A percentile compares a stretch with the other conserved stretches of the same genome.
Conservation (phyloP, 2,113 vertebrate genomes). For the Scortum barcoo region DNA sequence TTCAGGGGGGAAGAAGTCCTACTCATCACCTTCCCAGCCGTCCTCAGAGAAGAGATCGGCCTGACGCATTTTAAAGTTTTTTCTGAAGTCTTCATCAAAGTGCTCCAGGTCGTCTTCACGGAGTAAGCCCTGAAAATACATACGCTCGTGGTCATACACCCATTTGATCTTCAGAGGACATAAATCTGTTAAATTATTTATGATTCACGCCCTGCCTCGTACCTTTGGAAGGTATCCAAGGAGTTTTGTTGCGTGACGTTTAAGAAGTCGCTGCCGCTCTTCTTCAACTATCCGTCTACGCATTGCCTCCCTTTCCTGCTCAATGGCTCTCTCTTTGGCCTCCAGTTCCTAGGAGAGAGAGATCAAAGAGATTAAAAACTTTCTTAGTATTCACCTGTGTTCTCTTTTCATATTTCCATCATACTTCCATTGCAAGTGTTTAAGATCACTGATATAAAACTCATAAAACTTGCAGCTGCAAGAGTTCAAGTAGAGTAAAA, state of each 20-base stretch:
- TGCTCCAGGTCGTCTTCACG: conserved; percentile 89
- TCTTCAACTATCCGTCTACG: conserved; percentile 91
- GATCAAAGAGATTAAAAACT: background rate
- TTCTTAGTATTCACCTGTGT: background rate
- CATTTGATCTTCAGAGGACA: background rate
- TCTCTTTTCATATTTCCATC: too few species aligned
- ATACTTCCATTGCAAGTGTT: too few species aligned
- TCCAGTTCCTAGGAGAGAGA: conserved; percentile 85
- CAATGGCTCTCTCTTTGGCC: conserved; percentile 85
- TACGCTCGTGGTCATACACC: background rate
- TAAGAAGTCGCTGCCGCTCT: conserved; percentile 92
- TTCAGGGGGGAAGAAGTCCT: conserved; percentile 12
- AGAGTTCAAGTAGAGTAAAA: background rate
- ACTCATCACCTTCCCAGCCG: conserved; percentile 70
- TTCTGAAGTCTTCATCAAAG: conserved; percentile 91
- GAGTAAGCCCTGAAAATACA: conserved; percentile 88
- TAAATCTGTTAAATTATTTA: background rate
- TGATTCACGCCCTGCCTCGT: conserved; percentile 41
- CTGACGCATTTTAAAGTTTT: conserved; percentile 83
- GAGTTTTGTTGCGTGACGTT: conserved; percentile 89
- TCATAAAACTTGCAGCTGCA: too few species aligned
- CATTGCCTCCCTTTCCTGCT: conserved; percentile 83
- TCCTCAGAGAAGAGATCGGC: conserved; percentile 73
- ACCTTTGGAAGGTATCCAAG: conserved; percentile 94
- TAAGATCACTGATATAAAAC: too few species aligned